A percentile compares a stretch with the other conserved stretches of the same genome.
Conservation (phyloP, 23 tunicate species). For the Halocynthia aurantium region DNA sequence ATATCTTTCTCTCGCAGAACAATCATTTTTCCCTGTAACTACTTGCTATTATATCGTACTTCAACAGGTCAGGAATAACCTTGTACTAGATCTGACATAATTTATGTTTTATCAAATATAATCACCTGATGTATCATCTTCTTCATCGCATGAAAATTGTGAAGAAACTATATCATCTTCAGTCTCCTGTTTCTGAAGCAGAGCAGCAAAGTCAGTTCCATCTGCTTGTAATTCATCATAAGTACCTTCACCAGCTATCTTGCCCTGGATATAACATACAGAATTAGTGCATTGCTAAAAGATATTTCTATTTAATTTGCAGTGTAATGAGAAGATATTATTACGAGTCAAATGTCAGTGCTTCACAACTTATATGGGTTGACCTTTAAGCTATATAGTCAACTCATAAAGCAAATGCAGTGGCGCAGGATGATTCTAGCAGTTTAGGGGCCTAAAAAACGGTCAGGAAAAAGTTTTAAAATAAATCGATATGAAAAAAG, state of each 20-base stretch:
- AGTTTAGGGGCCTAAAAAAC: too few species aligned
- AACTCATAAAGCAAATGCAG: too few species aligned
- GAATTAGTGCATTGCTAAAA: neutral
- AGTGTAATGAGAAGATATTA: neutral
- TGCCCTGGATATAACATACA: constrained; percentile 18
- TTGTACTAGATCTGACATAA: too few species aligned
- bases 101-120: too few species aligned
- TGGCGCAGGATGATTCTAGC: too few species aligned
- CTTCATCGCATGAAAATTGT: neutral
- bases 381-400: too few species aligned
- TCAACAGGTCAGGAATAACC: too few species aligned
- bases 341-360: neutral
- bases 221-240: constrained; percentile 51
- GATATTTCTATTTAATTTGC: neutral
- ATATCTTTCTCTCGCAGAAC: too few species aligned
- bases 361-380: neutral
- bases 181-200: constrained; percentile 16
- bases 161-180: constrained; percentile 9
- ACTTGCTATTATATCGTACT: too few species aligned
- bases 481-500: too few species aligned
- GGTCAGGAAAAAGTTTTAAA: too few species aligned
- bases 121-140: constrained; percentile 7
- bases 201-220: constrained; percentile 57
- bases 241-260: constrained; percentile 51
- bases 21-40: too few species aligned